Base-by-base conservation (phyloP, 2,113 vertebrate genomes). In the Rhinichthys klamathensis region DNA sequence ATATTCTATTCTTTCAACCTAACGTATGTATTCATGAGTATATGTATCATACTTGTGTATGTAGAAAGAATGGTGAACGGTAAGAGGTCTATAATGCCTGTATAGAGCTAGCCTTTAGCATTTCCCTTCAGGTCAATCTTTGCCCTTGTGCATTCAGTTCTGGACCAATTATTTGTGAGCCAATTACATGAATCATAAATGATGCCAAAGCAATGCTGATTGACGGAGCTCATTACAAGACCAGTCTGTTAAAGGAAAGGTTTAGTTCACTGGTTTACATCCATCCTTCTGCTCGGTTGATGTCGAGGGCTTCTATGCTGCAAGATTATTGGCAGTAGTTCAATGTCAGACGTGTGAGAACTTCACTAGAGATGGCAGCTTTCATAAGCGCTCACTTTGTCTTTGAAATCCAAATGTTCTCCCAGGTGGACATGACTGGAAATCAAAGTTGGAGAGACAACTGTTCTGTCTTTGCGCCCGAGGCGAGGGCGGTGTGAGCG, bases 401-500 rank as follows among this genome's bases (percentile, higher is more conserved):
- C 65, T 51, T 49, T 15, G 25, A 75, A 51, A 75, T 27, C n/a
- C 35, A 46, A 65, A 25, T 30, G 30, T 65, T 63, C 38, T 65
- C 16, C 60, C 44, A 65, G 78, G 60, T 63, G 60, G 60, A 65
- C 60, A 65, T 65, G 60, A 46, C 41, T 44, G 60, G 60, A 61
- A 25, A 79, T 61, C 56, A 60, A 61, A 79, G 58, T 21, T 80
- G 35, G 21, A 63, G 38, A 46, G 78, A 61, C 60, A 27, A 30
- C 38, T 12, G 54, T 46, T 46, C 54, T 60, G 54, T 60, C 54
- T 41, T n/a, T 3, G 12, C 13, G 8, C 58, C n/a, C 27, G 41
- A 65, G 32, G n/a, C 12, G 38, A 79, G 67, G 35, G 49, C 25
- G 49, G 63, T 49, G 44, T 78, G 46, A 72, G n/a, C n/a, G 12